Base-by-base conservation (phyloP, 2,113 vertebrate genomes). In the Rhadina sibilatrix region DNA sequence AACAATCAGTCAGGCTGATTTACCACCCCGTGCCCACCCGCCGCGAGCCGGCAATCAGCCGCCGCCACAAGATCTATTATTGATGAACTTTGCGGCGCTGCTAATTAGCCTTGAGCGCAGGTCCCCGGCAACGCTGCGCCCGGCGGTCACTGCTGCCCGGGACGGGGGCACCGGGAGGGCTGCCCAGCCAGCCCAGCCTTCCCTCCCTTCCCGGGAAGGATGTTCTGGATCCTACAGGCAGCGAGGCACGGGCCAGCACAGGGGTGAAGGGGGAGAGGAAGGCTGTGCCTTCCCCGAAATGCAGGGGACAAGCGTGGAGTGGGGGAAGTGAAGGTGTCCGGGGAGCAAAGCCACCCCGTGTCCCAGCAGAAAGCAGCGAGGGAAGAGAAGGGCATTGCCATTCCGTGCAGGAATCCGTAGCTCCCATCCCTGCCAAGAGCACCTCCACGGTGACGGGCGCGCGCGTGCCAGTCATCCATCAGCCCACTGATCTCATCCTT, bases 61-160 rank as follows among this genome's bases (percentile, higher is more conserved):
- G 87, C 97, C 83, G 68, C 98, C 95, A 76, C 97, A 75, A 96
- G 98, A 98, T 98, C 97, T 93, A 91, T 98, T 98, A 98, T 98
- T 98, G 98, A 99, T 98, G 98, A 99, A 98, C 98, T 98, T 98
- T 96, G 97, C 70, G 54, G 97, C 98, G 77, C 96, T 35, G 94
- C 98, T 99, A 98, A 98, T 99, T 98, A 98, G 98, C 98, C 96
- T 83, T 49, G n/a, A 97, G 97, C 76, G n/a, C 97, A 88, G 94
- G 54, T 92, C 91, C 95, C 96, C 96, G 59, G 96, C 96, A 54
- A 49, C 23, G 52, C 89, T 59, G 94, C 27, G 1, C 77, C 0
- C 47, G 18, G 7, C 4, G 0, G 76, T 54, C 22, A 10, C 65
- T 3, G 1, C 91, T 53, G 82, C 52, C 79, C 53, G 2, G 57